Percentiles rank a stretch among this genome's conserved stretches.
phyloP scores from a whole-genome alignment of 2,888 invertebrate species.

The Balanococcus diminutus region DNA sequence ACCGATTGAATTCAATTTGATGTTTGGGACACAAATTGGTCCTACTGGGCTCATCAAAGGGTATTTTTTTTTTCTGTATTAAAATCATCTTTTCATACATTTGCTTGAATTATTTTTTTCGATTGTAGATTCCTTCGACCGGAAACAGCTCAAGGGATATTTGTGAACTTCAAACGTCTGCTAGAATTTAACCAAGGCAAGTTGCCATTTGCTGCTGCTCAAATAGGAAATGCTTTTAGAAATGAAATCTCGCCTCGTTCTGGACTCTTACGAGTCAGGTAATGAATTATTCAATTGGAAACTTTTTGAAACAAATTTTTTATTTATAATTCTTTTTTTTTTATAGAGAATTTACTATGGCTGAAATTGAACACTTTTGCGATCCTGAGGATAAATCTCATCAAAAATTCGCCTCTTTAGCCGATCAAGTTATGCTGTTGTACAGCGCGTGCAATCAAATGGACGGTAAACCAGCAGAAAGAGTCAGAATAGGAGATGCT shows the following conservation, averaged over 20 bases:
- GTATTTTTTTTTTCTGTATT: slow-evolving; percentile 60
- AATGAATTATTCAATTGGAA: slow-evolving; percentile 53
- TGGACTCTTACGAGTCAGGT: slow-evolving; percentile 85
- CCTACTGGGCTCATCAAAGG: slow-evolving; percentile 94
- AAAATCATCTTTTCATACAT: background rate
- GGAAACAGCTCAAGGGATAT: slow-evolving; percentile 99
- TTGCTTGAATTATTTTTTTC: slow-evolving; percentile 19
- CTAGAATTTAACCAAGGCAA: slow-evolving; percentile 96
- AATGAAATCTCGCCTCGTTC: slow-evolving; percentile 99
- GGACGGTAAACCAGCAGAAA: slow-evolving; percentile 88
- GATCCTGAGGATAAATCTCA: slow-evolving; percentile 87
- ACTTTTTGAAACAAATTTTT: background rate
- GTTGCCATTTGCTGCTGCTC: slow-evolving; percentile 97
- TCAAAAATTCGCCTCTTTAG: slow-evolving; percentile 83
- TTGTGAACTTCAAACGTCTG: slow-evolving; percentile 98
- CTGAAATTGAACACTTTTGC: slow-evolving; percentile 99
- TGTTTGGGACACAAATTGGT: slow-evolving; percentile 98
- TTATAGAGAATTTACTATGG: slow-evolving; percentile 96
- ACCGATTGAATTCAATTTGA: slow-evolving; percentile 97
- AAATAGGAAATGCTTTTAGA: slow-evolving; percentile 97
- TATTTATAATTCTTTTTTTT: slow-evolving; percentile 6
- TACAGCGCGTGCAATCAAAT: slow-evolving; percentile 98
- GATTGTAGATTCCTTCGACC: slow-evolving; percentile 80
- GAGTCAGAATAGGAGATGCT: slow-evolving; percentile 83
- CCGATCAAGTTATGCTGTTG: slow-evolving; percentile 76